Base-by-base conservation (phyloP, 2,888 invertebrate species). In the Malthinus flaveolus region DNA sequence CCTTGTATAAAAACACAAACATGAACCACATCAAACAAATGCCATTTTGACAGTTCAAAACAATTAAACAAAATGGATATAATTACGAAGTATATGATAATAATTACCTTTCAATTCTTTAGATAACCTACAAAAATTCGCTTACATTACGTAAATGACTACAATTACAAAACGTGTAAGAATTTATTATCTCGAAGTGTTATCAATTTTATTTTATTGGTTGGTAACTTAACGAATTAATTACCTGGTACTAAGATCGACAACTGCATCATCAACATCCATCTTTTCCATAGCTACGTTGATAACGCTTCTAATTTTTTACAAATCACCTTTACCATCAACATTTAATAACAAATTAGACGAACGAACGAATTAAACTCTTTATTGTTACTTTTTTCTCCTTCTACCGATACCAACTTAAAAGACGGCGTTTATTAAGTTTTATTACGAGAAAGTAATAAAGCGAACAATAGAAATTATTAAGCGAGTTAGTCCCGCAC, bases 221-320 rank as follows among this genome's bases (percentile, higher is more conserved):
- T 23, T 23, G 23, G 23, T 23, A 23, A 42, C 39, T 13, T 42
- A 42, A 42, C 39, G 39, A 42, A 46, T 46, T 56, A 71, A 79
- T 83, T 81, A 91, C 90, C 89, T 87, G 75, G 93, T 85, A 80
- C 93, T 93, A 72, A 94, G 85, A 84, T 94, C 93, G 72, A 94
- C 93, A 68, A 93, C 93, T 74, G 87, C 86, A 78, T 93, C 92
- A 82, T 93, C 92, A 77, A 91, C 87, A 80, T 93, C 93, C 93
- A 93, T 93, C 82, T 86, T 87, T 76, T 84, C 84, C 84, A 81
- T 81, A 66, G 65, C 51, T 56, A 49, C 45, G 48, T 56, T 53
- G 58, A 56, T 56, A 52, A 61, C 48, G 55, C 56, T 56, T 56
- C 58, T 56, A 56, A 59, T 56, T 56, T 62, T 54, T 59, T 51